Conservation (phyloP, 2,113 vertebrate genomes). For the Chionis minor region DNA sequence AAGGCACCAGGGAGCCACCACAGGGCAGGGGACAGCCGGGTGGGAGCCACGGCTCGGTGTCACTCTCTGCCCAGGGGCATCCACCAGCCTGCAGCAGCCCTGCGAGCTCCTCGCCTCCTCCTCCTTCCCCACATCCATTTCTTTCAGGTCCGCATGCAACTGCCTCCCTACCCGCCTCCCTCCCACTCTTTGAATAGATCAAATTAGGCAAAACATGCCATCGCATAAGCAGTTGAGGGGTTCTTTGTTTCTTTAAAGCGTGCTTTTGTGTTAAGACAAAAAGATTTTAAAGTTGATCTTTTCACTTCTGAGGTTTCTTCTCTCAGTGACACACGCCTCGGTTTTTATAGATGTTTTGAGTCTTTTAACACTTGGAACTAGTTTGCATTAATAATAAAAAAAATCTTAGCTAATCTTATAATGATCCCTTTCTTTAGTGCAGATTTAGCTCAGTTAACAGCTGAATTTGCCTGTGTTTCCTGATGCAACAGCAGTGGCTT, state of each 20-base stretch:
- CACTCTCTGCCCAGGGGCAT: background rate
- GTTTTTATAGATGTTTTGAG: background rate
- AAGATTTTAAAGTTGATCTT: background rate
- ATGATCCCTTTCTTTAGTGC: background rate
- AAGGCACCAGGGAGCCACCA: fast-evolving
- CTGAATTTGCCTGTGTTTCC: background rate
- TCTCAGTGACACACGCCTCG: background rate
- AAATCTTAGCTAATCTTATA: background rate
- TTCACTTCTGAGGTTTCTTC: background rate
- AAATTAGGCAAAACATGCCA: background rate
- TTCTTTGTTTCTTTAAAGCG: conserved; percentile 2
- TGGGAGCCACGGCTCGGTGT: background rate
- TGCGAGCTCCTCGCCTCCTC: background rate
- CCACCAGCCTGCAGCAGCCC: background rate
- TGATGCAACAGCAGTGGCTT: background rate
- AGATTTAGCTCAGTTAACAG: background rate
- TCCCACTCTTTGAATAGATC: background rate
- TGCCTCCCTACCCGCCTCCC: background rate
- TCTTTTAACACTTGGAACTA: background rate
- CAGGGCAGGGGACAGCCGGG: background rate
- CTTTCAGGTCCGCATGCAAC: background rate
- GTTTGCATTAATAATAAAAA: background rate
- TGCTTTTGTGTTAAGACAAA: conserved; percentile 4
- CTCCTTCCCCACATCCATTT: background rate
- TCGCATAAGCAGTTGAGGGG: background rate